Base-by-base conservation (phyloP, 2,113 vertebrate genomes). In the Copsychus sechellarum region DNA sequence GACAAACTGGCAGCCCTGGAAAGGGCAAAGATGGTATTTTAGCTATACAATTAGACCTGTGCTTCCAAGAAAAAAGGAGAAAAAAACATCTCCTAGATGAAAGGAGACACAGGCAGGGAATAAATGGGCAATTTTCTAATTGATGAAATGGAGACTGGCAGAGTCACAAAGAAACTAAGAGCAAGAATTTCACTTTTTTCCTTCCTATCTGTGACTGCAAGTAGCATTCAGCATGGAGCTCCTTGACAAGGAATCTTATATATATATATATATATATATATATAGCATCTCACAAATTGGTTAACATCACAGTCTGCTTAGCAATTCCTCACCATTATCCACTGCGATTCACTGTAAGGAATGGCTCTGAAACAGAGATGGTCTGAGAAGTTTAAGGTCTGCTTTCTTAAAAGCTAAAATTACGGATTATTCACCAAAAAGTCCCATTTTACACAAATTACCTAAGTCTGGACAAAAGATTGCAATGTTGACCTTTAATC, bases 101-200 rank as follows among this genome's bases (percentile, higher is more conserved):
- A 97, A 96, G 69, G 57, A 96, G 87, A 73, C 73, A 81, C 58
- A 91, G 96, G n/a, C 42, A 85, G 79, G 65, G 88, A 94, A 95
- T 76, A 96, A 95, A 95, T 92, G 89, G 91, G 81, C 96, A 96
- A 96, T 96, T 96, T 96, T 95, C 95, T 96, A 96, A 96, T 95
- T 96, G 92, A 95, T 85, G 92, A 95, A 96, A 96, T 92, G 73
- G 94, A 95, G 88, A 86, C 69, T 10, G 22, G 53, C 76, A 81
- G 57, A 93, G 69, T 57, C 72, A 94, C 82, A 95, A 96, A 96
- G 95, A 92, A 92, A 81, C 67, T 56, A 81, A 94, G 69, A 95
- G 79, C 77, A 90, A 84, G 60, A 51, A 84, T 93, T 94, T 81
- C 38, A 78, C 83, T 93, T 93, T 84, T 92, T 93, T 58, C 85